These are phyloP conservation scores for Pollachius pollachius DNA, from an alignment of 2,113 vertebrate genomes.

Conservation along the genomic window DNA sequence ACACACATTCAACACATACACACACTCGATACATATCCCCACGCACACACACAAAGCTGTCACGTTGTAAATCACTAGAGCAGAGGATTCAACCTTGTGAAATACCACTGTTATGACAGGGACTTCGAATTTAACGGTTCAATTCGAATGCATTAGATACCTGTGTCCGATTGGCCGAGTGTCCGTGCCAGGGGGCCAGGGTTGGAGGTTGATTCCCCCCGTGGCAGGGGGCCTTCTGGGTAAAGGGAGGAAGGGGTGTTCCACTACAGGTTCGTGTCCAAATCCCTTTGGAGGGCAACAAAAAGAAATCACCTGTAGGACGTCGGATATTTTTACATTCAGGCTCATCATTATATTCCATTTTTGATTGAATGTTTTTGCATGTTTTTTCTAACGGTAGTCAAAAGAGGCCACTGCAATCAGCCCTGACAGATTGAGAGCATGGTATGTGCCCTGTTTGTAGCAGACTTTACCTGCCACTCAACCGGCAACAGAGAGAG, in stretches of 20 bases:
- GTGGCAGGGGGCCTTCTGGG: no score
- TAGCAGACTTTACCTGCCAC: slow-evolving; percentile 63
- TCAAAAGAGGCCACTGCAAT: slow-evolving; percentile 68
- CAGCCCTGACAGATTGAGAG: slow-evolving; percentile 71
- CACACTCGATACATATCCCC: not conserved
- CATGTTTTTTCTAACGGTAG: slow-evolving; percentile 44
- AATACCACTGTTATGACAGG: slow-evolving; percentile 2
- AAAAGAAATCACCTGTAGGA: no score
- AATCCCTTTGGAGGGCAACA: no score
- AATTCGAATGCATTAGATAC: slow-evolving; percentile 1
- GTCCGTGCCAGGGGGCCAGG: not conserved
- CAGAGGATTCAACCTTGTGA: not conserved
- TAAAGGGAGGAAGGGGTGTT: no score
- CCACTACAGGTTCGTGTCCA: no score
- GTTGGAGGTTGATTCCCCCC: not conserved
- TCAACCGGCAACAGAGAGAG: slow-evolving; percentile 42
- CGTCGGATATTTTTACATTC: no score
- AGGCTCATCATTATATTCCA: no score
- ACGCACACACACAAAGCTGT: not conserved
- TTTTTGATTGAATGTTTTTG: slow-evolving; percentile 24
- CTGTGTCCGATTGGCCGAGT: not conserved
- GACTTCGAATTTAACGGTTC: not conserved
- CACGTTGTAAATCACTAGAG: not conserved
- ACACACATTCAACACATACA: not conserved
- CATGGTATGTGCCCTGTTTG: slow-evolving; percentile 63